Evolutionary conservation across 37 sponge, comb jelly and placozoan species (phyloP), one percentile per base, ranked within the genome.

Genomic region (Bolinopsis microptera): DNA sequence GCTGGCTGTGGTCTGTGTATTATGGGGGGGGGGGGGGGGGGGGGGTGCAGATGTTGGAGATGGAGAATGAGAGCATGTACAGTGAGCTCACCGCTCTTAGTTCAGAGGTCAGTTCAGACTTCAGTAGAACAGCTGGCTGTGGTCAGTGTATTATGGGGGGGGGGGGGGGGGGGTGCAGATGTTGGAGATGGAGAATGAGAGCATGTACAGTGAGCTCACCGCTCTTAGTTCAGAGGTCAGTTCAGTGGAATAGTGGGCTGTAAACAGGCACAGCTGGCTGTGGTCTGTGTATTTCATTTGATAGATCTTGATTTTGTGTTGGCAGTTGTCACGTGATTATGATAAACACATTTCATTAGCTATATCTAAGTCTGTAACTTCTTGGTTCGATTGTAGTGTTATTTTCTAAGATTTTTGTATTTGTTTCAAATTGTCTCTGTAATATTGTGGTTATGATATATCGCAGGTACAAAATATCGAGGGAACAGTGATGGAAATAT

Each of bases 401-500:
- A n/a, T n/a, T n/a, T n/a, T n/a, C n/a, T n/a, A n/a, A n/a, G n/a
- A n/a, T n/a, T n/a, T n/a, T n/a, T n/a, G n/a, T n/a, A n/a, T n/a
- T n/a, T n/a, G n/a, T n/a, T n/a, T n/a, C n/a, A n/a, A n/a, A n/a
- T n/a, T n/a, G n/a, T n/a, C n/a, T n/a, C n/a, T n/a, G n/a, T n/a
- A n/a, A n/a, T n/a, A n/a, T n/a, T n/a, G n/a, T n/a, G n/a, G n/a
- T n/a, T n/a, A n/a, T n/a, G n/a, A n/a, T n/a, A n/a, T n/a, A n/a
- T n/a, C n/a, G n/a, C 61, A 69, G 69, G 72, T 76, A 22, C 72
- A 77, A 39, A 95, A 94, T 69, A 96, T 97, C 31, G 96, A 97
- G 76, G 96, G 96, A 1, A 96, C 94, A 39, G 98, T 97, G 26
- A 92, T 97, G 41, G 95, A 96, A 36, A 96, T 97, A 16, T 94